Percentiles rank a stretch among this genome's conserved stretches.
Conservation (phyloP, 2,888 invertebrate species). For the Corbicula japonica region DNA sequence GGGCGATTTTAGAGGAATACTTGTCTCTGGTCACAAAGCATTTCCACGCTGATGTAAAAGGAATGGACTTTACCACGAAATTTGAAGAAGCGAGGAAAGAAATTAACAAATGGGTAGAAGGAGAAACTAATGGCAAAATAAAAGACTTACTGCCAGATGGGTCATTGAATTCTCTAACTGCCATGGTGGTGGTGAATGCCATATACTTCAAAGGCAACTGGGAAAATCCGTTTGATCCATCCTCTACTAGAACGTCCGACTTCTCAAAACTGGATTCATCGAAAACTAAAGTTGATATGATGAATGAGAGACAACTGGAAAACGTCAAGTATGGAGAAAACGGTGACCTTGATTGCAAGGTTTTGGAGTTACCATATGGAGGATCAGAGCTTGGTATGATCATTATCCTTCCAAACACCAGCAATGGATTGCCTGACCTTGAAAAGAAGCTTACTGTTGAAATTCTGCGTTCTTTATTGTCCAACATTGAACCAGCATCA, state of each 20-base stretch:
- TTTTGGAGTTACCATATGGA: too few species aligned
- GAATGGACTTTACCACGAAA: conserved; percentile 78
- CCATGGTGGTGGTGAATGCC: conserved; percentile 87
- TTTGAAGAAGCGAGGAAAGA: conserved; percentile 83
- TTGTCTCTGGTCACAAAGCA: conserved; percentile 64
- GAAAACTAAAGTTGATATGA: too few species aligned
- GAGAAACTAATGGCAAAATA: conserved; percentile 94
- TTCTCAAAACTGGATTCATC: conserved; percentile 88
- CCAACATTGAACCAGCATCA: too few species aligned
- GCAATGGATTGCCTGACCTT: too few species aligned
- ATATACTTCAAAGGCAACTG: conserved; percentile 88
- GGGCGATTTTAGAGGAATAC: conserved; percentile 72
- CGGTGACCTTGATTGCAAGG: too few species aligned
- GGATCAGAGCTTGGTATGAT: too few species aligned
- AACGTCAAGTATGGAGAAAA: too few species aligned
- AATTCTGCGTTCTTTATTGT: too few species aligned
- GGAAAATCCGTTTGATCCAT: conserved; percentile 88
- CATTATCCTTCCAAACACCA: too few species aligned
- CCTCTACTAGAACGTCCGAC: conserved; percentile 86
- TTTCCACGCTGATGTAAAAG: conserved; percentile 77
- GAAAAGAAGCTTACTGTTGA: too few species aligned
- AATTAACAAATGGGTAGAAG: conserved; percentile 94
- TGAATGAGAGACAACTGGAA: too few species aligned
- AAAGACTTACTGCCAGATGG: conserved; percentile 90
- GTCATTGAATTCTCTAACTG: conserved; percentile 79